Conservation (phyloP, 2,888 invertebrate genomes). For the Pseudococcus viburni region DNA sequence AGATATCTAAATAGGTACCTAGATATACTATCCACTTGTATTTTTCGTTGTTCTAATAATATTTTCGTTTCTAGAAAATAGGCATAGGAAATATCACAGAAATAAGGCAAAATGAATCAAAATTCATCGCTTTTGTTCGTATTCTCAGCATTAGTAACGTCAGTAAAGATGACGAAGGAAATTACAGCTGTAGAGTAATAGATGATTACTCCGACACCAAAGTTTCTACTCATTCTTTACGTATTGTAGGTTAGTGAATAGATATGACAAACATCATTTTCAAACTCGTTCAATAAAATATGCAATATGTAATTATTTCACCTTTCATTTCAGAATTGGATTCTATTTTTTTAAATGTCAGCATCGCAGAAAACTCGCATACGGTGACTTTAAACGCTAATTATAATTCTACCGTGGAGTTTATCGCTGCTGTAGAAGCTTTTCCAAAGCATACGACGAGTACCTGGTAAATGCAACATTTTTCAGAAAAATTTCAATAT, state of each 20-base stretch:
- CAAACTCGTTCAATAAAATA: too few species aligned
- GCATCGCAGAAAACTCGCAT: slow-evolving; percentile 78
- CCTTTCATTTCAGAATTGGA: background rate
- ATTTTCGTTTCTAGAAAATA: background rate
- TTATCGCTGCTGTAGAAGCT: slow-evolving; percentile 81
- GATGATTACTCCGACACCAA: background rate
- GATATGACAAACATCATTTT: too few species aligned
- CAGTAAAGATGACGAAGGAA: background rate
- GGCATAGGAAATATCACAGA: background rate
- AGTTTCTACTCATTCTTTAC: background rate
- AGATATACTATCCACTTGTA: too few species aligned
- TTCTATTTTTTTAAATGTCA: background rate
- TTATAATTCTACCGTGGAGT: slow-evolving; percentile 71
- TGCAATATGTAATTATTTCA: too few species aligned
- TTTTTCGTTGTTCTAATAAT: background rate
- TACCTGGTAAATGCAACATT: slow-evolving; percentile 79
- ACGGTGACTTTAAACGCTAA: slow-evolving; percentile 73
- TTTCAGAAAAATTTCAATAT: too few species aligned
- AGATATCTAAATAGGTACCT: too few species aligned
- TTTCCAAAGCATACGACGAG: slow-evolving; percentile 85
- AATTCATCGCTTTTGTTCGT: background rate
- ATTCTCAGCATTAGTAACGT: background rate
- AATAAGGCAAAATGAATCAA: background rate
- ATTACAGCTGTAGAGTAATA: background rate
- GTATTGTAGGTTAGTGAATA: background rate